phyloP scores from a whole-genome alignment of 2,113 vertebrate genomes.

The Equus quagga region DNA sequence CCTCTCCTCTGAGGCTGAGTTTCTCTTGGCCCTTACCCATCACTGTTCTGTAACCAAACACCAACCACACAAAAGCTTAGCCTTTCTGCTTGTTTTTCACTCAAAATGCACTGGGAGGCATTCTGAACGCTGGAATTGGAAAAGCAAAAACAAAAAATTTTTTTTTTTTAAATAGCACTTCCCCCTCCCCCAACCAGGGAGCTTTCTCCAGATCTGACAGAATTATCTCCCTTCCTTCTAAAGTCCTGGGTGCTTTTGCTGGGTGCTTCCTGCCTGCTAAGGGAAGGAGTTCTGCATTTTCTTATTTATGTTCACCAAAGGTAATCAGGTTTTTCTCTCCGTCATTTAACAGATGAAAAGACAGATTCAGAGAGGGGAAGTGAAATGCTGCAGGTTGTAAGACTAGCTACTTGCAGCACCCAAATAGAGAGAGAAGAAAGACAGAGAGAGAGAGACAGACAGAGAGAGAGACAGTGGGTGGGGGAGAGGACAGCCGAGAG shows the following conservation, averaged over 20 bases:
- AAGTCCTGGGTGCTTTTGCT: accelerated
- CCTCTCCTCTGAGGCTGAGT: neutral
- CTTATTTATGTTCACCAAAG: no score
- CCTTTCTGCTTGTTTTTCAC: neutral
- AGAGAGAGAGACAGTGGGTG: accelerated
- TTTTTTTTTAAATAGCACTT: neutral
- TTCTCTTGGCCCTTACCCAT: neutral
- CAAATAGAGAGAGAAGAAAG: accelerated
- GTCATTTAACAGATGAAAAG: accelerated
- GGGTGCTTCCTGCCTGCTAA: no score
- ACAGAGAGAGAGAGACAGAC: accelerated
- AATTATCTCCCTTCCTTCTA: accelerated
- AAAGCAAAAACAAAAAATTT: neutral
- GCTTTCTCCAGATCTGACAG: neutral
- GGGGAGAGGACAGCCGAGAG: neutral
- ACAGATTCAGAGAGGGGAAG: accelerated
- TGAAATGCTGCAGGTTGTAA: accelerated
- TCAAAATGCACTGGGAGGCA: neutral
- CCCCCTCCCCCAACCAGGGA: neutral
- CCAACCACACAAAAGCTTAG: neutral
- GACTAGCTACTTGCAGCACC: accelerated
- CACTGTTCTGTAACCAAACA: neutral
- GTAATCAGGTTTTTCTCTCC: accelerated
- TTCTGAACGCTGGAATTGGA: neutral
- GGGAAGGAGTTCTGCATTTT: neutral